Conservation (phyloP, 2,113 vertebrate species). For the Zeus faber region DNA sequence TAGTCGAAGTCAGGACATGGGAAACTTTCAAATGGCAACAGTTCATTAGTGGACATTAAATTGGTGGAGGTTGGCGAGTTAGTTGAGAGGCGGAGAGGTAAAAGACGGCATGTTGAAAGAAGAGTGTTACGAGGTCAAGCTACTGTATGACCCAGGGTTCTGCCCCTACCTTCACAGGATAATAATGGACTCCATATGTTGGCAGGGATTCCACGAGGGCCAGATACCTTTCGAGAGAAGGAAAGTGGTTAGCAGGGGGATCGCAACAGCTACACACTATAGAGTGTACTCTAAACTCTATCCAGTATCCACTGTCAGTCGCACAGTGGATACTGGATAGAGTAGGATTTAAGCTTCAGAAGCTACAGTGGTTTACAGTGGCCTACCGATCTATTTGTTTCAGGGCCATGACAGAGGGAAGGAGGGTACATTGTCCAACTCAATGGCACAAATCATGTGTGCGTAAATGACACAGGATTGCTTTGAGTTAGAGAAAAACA, state of each 20-base stretch:
- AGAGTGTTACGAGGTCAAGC: constrained; percentile 27
- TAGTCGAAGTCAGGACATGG: no score
- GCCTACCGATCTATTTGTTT: constrained; percentile 52
- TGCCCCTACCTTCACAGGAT: constrained; percentile 90
- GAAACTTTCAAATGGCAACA: no score
- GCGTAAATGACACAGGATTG: constrained; percentile 31
- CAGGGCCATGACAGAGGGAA: constrained; percentile 39
- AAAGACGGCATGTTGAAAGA: constrained; percentile 11
- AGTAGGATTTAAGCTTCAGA: constrained; percentile 47
- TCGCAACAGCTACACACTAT: constrained; percentile 35
- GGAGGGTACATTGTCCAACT: constrained; percentile 55
- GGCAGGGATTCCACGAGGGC: constrained; percentile 91
- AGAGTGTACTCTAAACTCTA: no score
- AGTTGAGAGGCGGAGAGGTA: neutral
- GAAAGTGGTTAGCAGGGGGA: constrained; percentile 39
- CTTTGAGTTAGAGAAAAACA: constrained; percentile 29
- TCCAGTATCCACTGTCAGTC: constrained; percentile 52
- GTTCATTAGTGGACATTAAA: no score
- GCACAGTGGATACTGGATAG: constrained; percentile 33
- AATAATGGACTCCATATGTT: constrained; percentile 98
- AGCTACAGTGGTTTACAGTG: constrained; percentile 45
- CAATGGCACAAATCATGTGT: constrained; percentile 60
- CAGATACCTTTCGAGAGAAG: constrained; percentile 84
- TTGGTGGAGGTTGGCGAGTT: no score
- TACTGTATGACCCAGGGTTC: constrained; percentile 21